Conservation (phyloP, 2,113 vertebrate genomes). For the Copsychus sechellarum region DNA sequence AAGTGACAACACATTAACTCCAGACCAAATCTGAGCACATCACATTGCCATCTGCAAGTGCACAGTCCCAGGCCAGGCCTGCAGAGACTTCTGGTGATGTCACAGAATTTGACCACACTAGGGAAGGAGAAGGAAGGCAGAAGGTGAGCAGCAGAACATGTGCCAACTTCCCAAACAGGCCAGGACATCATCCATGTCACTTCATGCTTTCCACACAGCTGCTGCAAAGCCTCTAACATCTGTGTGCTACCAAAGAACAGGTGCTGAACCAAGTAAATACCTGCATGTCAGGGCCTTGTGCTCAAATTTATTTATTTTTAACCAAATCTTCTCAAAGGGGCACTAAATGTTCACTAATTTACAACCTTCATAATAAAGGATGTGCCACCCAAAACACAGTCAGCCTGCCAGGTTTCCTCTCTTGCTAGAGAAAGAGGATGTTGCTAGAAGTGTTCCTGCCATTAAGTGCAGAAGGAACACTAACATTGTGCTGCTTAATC, state of each 20-base stretch:
- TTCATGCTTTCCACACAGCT: not conserved
- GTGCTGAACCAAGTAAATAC: not conserved
- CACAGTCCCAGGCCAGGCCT: not conserved
- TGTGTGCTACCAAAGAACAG: not conserved
- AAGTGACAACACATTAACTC: not conserved
- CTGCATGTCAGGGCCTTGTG: not conserved
- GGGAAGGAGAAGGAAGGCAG: not conserved
- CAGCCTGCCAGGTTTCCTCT: not conserved
- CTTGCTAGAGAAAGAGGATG: not conserved
- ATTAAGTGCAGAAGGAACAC: not conserved
- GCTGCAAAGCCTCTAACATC: not conserved
- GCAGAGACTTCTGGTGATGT: not conserved
- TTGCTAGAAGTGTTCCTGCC: not conserved
- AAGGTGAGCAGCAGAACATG: not conserved
- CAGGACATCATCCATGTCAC: not conserved
- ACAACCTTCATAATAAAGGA: not conserved
- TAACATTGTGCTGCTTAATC: not conserved
- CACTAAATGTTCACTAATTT: not conserved
- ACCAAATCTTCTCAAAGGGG: not conserved
- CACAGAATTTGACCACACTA: not conserved
- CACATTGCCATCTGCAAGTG: not conserved
- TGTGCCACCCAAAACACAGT: not conserved
- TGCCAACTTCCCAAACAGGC: not conserved
- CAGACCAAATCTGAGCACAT: fast-evolving
- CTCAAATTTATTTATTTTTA: not conserved